A percentile compares a stretch with the other conserved stretches of the same genome.
Conservation (phyloP, 1,140 invertebrate genomes). For the Apis laboriosa region DNA sequence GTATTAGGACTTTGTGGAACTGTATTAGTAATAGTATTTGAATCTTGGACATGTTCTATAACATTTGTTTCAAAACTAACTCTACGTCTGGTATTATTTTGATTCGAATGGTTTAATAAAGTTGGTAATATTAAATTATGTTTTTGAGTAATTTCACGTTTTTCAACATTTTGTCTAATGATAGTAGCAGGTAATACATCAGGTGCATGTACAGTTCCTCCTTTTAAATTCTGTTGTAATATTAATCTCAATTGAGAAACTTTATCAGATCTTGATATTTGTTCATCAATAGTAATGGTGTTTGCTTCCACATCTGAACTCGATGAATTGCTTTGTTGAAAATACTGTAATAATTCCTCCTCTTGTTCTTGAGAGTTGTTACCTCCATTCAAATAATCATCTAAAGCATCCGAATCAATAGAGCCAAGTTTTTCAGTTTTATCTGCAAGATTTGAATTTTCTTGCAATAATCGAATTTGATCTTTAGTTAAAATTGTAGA, state of each 20-base stretch:
- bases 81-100: constrained; percentile 76
- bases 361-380: constrained; percentile 90
- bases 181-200: constrained; percentile 66
- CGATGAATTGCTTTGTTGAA: constrained; percentile 83
- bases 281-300: constrained; percentile 64
- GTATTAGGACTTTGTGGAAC: constrained; percentile 84
- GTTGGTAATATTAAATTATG: constrained; percentile 75
- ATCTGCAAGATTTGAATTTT: constrained; percentile 60
- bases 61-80: constrained; percentile 84
- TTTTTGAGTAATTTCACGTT: constrained; percentile 67
- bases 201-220: constrained; percentile 74
- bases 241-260: constrained; percentile 87
- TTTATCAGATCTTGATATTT: constrained; percentile 82
- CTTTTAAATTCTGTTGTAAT: constrained; percentile 85
- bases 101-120: constrained; percentile 71
- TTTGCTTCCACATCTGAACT: constrained; percentile 74
- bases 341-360: constrained; percentile 89
- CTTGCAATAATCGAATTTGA: constrained; percentile 67
- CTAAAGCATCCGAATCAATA: constrained; percentile 88
- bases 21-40: constrained; percentile 75
- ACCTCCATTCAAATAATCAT: constrained; percentile 88
- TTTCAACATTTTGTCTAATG: constrained; percentile 64
- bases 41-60: constrained; percentile 73
- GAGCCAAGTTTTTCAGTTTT: constrained; percentile 82
- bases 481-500: constrained; percentile 65